Conservation (phyloP, 2,113 vertebrate species). For the Agelaius tricolor region DNA sequence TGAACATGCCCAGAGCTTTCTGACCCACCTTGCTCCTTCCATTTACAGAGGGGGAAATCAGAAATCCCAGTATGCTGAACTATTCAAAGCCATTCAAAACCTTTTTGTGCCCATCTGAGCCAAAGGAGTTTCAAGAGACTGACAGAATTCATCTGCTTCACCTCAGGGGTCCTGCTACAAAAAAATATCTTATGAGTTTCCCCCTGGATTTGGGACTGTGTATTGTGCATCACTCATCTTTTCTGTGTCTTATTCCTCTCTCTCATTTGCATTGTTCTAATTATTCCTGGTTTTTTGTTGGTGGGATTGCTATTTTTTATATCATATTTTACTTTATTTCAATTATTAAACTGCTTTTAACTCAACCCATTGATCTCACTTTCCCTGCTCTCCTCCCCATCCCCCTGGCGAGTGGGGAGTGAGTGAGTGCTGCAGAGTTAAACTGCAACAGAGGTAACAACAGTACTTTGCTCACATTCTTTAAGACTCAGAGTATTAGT, state of each 20-base stretch:
- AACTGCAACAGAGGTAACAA: not conserved
- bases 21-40: not conserved
- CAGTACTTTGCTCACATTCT: not conserved
- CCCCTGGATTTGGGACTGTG: not conserved
- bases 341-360: not conserved
- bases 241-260: not conserved
- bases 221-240: not conserved
- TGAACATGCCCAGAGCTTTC: not conserved
- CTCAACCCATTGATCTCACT: not conserved
- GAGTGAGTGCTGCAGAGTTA: not conserved
- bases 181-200: not conserved
- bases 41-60: not conserved
- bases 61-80: accelerated
- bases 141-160: not conserved
- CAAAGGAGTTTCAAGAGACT: not conserved
- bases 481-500: constrained; percentile 44
- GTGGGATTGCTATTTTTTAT: not conserved
- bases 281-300: not conserved
- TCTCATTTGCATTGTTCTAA: not conserved
- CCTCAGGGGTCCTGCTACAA: not conserved
- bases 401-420: accelerated
- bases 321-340: not conserved
- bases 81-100: not conserved
- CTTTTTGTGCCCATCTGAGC: not conserved
- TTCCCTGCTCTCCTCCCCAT: not conserved